Percentiles rank a stretch among this genome's conserved stretches.
Conservation (phyloP, 2,888 invertebrate species). For the Galerucella nymphaeae region DNA sequence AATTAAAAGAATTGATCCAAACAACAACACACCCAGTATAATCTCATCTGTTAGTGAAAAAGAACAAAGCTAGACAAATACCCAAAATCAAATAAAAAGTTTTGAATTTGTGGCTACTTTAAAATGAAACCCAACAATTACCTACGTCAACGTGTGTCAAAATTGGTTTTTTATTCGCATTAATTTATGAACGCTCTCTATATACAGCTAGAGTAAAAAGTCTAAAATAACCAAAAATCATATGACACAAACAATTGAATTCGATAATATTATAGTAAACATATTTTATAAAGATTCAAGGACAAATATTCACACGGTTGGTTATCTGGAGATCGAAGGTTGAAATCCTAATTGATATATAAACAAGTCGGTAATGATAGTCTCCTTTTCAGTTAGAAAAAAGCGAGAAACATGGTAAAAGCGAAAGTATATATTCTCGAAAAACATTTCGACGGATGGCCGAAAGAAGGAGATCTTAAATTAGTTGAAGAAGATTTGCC, state of each 20-base stretch:
- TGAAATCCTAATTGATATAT: neutral
- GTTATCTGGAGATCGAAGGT: neutral
- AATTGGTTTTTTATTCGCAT: no score
- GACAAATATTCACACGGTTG: neutral
- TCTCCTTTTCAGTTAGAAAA: neutral
- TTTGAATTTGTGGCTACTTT: no score
- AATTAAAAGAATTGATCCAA: no score
- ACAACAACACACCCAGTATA: no score
- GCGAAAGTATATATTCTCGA: constrained; percentile 73
- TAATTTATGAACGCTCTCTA: no score
- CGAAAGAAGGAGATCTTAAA: constrained; percentile 73
- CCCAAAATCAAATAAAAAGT: no score
- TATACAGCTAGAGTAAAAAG: neutral
- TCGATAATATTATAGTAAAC: no score
- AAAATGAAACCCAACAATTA: no score
- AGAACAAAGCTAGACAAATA: no score
- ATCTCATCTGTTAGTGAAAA: no score
- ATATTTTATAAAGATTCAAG: no score
- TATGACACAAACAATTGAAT: neutral
- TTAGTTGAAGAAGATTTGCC: constrained; percentile 76
- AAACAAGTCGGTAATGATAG: neutral
- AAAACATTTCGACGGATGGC: constrained; percentile 75
- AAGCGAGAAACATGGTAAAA: constrained; percentile 45
- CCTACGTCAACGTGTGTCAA: no score
- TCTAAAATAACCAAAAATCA: neutral